Evolutionary conservation across 2,113 vertebrate genomes (phyloP).

Genomic region (Sturnira hondurensis): DNA sequence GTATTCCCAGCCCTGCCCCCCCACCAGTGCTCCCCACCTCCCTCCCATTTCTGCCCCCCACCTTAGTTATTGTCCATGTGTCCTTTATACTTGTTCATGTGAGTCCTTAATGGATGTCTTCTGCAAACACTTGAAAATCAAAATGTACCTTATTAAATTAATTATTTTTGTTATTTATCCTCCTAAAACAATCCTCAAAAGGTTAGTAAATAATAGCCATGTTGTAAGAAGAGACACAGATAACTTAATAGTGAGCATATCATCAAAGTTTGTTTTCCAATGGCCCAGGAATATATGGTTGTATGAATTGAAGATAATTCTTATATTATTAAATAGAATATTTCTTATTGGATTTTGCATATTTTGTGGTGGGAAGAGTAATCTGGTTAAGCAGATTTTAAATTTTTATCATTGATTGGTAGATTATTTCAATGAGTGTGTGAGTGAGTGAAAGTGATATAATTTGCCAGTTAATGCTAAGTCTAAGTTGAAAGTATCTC

Average conservation of each 20-base stretch:
- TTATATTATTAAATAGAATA: background rate
- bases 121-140: background rate
- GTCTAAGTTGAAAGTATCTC: background rate
- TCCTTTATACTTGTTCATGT: no score
- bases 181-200: background rate
- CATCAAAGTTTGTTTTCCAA: slow-evolving; percentile 1
- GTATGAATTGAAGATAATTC: background rate
- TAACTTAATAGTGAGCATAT: background rate
- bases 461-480: background rate
- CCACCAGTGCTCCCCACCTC: no score
- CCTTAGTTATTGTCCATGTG: no score
- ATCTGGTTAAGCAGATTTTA: background rate
- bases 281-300: background rate
- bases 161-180: slow-evolving; percentile 26
- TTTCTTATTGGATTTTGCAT: background rate
- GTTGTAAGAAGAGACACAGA: background rate
- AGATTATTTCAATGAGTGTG: background rate
- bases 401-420: background rate
- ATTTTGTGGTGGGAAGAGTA: background rate
- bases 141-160: background rate
- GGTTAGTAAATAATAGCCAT: background rate
- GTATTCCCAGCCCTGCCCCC: no score
- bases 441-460: background rate
- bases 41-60: no score
- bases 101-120: background rate